Evolutionary conservation across 2,113 vertebrate genomes (phyloP).

Genomic region (Panthera uncia): DNA sequence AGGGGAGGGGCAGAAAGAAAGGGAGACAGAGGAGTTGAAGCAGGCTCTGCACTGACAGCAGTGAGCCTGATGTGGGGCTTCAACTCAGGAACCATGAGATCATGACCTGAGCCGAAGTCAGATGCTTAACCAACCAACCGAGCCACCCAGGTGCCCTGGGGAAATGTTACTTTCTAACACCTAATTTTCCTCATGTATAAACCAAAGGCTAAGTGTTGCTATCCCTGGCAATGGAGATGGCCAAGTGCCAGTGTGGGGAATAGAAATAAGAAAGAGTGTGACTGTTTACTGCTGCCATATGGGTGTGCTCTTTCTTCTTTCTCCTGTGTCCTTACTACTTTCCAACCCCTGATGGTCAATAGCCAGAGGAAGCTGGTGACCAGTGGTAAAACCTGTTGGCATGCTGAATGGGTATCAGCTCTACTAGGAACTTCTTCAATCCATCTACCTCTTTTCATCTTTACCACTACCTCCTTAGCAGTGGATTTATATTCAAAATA

Average conservation of each 20-base stretch:
- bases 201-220: background rate
- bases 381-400: background rate
- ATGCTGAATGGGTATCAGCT: background rate
- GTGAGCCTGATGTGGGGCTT: too few relatives aligned
- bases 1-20: too few relatives aligned
- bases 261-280: background rate
- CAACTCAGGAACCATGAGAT: too few relatives aligned
- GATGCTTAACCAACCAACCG: too few relatives aligned
- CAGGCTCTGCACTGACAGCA: too few relatives aligned
- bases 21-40: too few relatives aligned
- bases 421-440: background rate
- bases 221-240: background rate
- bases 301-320: background rate
- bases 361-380: background rate
- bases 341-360: background rate
- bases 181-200: conserved; percentile 9
- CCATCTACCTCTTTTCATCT: background rate
- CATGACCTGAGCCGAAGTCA: too few relatives aligned
- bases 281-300: background rate
- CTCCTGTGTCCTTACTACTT: background rate
- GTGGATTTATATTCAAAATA: background rate
- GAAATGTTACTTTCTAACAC: background rate
- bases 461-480: background rate
- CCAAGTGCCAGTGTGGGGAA: background rate
- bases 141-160: too few relatives aligned